Evolutionary conservation across 2,888 invertebrate genomes (phyloP).

Genomic region (Hyposoter dolosus): DNA sequence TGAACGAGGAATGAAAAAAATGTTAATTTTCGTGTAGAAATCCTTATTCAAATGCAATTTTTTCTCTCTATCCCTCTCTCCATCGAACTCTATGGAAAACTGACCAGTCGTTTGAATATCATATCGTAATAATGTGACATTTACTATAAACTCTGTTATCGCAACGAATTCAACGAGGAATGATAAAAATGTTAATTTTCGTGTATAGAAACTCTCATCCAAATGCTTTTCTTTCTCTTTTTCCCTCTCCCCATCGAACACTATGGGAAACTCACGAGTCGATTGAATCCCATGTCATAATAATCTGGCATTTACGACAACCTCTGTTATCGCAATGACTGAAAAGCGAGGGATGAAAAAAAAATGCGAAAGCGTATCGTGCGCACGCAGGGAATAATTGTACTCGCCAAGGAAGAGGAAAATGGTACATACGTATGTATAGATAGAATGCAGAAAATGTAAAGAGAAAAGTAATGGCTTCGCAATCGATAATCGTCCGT

Average conservation of each 20-base stretch:
- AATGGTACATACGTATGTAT: background rate
- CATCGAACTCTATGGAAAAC: too few relatives aligned
- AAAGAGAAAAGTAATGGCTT: constrained; percentile 67
- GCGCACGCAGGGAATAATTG: constrained; percentile 3
- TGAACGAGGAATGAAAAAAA: background rate
- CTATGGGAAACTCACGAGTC: too few relatives aligned
- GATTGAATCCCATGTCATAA: too few relatives aligned
- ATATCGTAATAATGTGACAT: too few relatives aligned
- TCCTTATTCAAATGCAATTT: background rate
- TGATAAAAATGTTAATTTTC: background rate
- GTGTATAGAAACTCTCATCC: background rate
- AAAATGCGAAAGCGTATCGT: background rate
- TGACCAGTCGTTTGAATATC: too few relatives aligned
- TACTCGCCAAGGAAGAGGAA: background rate
- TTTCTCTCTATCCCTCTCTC: too few relatives aligned
- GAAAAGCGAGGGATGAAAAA: too few relatives aligned
- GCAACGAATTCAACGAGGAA: background rate
- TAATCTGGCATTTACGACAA: too few relatives aligned
- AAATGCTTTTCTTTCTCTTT: background rate
- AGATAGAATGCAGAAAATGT: constrained; percentile 58
- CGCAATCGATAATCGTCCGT: constrained; percentile 75
- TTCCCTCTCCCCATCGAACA: too few relatives aligned
- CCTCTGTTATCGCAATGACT: too few relatives aligned
- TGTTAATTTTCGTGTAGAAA: background rate
- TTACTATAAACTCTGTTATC: too few relatives aligned